Conservation (phyloP, 2,797 vertebrate genomes). For the Mastacembelus armatus region DNA sequence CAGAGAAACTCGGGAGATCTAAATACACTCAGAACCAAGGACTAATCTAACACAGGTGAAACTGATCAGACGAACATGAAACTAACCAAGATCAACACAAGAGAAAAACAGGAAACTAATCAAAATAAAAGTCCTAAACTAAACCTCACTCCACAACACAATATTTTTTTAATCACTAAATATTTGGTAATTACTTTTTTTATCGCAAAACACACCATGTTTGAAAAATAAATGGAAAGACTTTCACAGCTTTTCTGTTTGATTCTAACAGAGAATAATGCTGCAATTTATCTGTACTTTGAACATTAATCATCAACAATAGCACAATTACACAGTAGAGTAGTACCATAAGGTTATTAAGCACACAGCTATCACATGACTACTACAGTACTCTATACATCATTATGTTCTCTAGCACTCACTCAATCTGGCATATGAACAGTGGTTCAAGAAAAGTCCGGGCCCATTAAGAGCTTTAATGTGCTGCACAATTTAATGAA, state of each 20-base stretch:
- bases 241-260: neutral
- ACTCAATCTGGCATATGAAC: neutral
- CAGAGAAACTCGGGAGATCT: too few relatives aligned
- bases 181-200: neutral
- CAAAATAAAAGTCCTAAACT: too few relatives aligned
- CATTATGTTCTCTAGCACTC: neutral
- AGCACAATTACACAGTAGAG: neutral
- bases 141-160: too few relatives aligned
- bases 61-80: too few relatives aligned
- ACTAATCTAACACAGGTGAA: too few relatives aligned
- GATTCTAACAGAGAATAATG: neutral
- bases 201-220: neutral
- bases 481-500: constrained; percentile 28
- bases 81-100: too few relatives aligned
- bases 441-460: neutral
- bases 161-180: neutral
- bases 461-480: constrained; percentile 29
- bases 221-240: neutral
- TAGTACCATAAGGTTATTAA: neutral
- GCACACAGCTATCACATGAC: too few relatives aligned
- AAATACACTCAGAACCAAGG: too few relatives aligned
- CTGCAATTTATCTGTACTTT: neutral
- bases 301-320: neutral
- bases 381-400: neutral
- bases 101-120: too few relatives aligned